A percentile compares a stretch with the other conserved stretches of the same genome.
Evolutionary conservation across 2,888 invertebrate genomes (phyloP).

Genomic region (Pterobdella sp.): DNA sequence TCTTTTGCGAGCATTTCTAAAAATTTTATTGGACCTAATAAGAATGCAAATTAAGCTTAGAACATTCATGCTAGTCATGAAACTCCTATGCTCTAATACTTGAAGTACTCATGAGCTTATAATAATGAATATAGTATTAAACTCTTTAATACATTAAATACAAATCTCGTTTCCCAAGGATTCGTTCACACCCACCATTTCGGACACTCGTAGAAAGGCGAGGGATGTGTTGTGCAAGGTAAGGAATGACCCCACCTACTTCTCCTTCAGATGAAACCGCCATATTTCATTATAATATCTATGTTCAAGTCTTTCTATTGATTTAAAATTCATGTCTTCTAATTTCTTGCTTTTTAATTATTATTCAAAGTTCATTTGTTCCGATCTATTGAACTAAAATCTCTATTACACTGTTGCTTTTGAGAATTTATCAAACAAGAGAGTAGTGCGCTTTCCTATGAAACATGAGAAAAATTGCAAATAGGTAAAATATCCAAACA

Average conservation of each 20-base stretch:
- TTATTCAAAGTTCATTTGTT: too few species aligned
- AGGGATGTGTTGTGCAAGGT: constrained; percentile 36
- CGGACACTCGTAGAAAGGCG: constrained; percentile 35
- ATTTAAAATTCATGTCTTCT: neutral
- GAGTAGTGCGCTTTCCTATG: too few species aligned
- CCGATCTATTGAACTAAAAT: too few species aligned
- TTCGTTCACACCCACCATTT: constrained; percentile 34
- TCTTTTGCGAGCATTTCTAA: too few species aligned
- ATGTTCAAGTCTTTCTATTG: neutral
- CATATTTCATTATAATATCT: neutral
- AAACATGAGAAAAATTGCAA: too few species aligned
- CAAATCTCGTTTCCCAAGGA: constrained; percentile 17
- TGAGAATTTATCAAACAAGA: too few species aligned
- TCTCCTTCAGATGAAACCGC: constrained; percentile 29
- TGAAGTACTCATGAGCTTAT: neutral
- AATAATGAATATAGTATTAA: neutral
- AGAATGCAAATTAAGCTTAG: too few species aligned
- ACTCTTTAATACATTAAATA: neutral
- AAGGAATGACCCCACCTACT: constrained; percentile 36
- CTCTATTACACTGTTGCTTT: too few species aligned
- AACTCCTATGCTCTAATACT: too few species aligned
- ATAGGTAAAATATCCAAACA: too few species aligned
- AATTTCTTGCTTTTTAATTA: neutral
- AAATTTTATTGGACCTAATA: too few species aligned
- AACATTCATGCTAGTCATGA: too few species aligned